Base-by-base conservation (phyloP, 2,888 invertebrate species). In the Agrilus biguttatus region DNA sequence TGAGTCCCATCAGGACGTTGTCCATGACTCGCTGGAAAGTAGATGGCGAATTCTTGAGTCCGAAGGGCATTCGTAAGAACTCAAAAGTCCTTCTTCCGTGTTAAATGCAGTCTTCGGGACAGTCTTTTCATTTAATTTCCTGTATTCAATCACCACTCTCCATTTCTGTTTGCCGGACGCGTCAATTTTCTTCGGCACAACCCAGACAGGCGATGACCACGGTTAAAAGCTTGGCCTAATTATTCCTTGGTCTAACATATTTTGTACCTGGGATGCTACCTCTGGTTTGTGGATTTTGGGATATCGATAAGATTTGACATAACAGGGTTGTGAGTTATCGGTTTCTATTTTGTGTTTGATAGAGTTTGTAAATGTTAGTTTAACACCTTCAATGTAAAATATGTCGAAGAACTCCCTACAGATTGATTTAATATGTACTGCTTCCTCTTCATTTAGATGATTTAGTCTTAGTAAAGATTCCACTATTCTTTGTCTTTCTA, bases 1-100 rank as follows among this genome's bases (percentile, higher is more conserved):
- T 21, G 5, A 21, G 21, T 6, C 21, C 21, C 5, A 6, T 6
- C 45, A 60, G 42, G 1, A 57, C 49, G 2, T 36, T 42, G 23
- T 58, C 53, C 55, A 59, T 59, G 33, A 55, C 28, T 6, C 53
- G 36, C 46, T 55, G 53, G 28, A 59, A 60, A 0, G 55, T 56
- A 0, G 55, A 6, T 6, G 21, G 21, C 2, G 21, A 21, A 21
- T 21, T 21, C 5, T 21, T 21, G 6, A 21, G 21, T 3, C 21
- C 21, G 6, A 21, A 21, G 5, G 21, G 21, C 21, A 21, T 21
- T 5, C 21, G 21, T 2, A 47, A 34, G 39, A 42, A 55, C 19
- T 56, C 45, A 7, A 21, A 56, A 45, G 55, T 8, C 53, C 55
- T 4, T 36, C 32, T n/a, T 45, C 42, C 6, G 50, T 51, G 2